Conservation (phyloP, 2,797 vertebrate genomes). For the Acanthis flammea region DNA sequence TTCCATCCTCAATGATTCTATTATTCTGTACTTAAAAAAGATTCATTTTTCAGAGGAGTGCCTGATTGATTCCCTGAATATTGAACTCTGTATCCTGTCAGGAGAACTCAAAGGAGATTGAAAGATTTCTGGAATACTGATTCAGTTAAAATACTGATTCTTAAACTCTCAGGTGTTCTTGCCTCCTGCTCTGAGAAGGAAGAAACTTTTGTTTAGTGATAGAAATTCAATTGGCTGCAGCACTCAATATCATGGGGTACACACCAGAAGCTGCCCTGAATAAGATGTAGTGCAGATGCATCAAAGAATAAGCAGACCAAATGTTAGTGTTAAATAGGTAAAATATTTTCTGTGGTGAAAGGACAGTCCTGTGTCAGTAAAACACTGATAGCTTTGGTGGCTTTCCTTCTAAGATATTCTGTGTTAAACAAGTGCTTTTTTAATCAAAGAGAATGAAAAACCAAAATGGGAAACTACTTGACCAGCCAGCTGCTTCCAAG, state of each 20-base stretch:
- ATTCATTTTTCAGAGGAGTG: not conserved
- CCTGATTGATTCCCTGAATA: not conserved
- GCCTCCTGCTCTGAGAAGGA: not conserved
- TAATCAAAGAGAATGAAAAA: not conserved
- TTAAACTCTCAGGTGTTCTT: not conserved
- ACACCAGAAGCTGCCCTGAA: not conserved
- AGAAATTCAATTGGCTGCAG: not conserved
- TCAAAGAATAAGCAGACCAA: not conserved
- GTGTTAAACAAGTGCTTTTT: not conserved
- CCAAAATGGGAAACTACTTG: not conserved
- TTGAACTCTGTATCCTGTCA: not conserved
- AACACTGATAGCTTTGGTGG: not conserved
- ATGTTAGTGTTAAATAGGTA: not conserved
- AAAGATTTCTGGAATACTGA: not conserved
- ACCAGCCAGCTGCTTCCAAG: not conserved
- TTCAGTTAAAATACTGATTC: not conserved
- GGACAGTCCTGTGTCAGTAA: not conserved
- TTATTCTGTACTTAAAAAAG: not conserved
- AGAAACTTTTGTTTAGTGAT: not conserved
- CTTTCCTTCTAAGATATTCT: not conserved
- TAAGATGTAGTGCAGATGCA: not conserved
- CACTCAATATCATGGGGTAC: fast-evolving
- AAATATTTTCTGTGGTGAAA: not conserved
- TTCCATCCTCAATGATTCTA: not conserved
- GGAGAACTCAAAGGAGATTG: not conserved